These are phyloP conservation scores for Augochlora pura DNA, from an alignment of 1,140 invertebrate species.

Conservation along the genomic window DNA sequence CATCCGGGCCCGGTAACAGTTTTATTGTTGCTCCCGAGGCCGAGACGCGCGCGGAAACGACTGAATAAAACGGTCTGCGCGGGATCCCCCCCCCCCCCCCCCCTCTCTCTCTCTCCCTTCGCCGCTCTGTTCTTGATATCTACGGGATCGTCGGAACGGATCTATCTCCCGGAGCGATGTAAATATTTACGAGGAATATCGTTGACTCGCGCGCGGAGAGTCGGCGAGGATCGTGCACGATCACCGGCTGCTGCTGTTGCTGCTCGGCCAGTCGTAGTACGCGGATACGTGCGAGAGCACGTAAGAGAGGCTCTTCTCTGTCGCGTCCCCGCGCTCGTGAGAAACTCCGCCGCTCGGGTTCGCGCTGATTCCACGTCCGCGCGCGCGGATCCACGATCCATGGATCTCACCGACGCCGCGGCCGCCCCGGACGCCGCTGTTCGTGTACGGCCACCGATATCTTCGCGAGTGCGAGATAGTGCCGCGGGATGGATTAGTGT, in stretches of 20 bases:
- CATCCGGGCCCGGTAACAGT: not conserved
- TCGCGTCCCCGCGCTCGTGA: constrained; percentile 21
- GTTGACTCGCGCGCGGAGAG: not conserved
- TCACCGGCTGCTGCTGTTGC: not conserved
- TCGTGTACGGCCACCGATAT: too few relatives aligned
- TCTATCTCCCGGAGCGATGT: constrained; percentile 28
- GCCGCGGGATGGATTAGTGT: too few relatives aligned
- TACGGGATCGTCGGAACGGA: constrained; percentile 26
- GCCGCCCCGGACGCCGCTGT: too few relatives aligned
- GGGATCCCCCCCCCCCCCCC: too few relatives aligned
- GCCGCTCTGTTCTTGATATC: too few relatives aligned
- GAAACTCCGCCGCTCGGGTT: constrained; percentile 18
- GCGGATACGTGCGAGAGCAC: constrained; percentile 33
- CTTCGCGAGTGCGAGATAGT: too few relatives aligned
- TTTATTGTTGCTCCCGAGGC: constrained; percentile 3
- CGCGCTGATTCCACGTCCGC: not conserved
- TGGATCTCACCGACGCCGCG: too few relatives aligned
- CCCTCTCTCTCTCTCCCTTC: too few relatives aligned
- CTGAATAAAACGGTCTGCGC: not conserved
- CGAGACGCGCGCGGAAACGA: too few relatives aligned
- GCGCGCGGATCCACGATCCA: not conserved
- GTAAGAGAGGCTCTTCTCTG: constrained; percentile 13
- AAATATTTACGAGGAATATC: constrained; percentile 49
- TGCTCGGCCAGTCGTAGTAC: constrained; percentile 30
- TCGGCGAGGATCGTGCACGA: constrained; percentile 28